Conservation (phyloP, 2,113 vertebrate genomes). For the Prionailurus viverrinus region DNA sequence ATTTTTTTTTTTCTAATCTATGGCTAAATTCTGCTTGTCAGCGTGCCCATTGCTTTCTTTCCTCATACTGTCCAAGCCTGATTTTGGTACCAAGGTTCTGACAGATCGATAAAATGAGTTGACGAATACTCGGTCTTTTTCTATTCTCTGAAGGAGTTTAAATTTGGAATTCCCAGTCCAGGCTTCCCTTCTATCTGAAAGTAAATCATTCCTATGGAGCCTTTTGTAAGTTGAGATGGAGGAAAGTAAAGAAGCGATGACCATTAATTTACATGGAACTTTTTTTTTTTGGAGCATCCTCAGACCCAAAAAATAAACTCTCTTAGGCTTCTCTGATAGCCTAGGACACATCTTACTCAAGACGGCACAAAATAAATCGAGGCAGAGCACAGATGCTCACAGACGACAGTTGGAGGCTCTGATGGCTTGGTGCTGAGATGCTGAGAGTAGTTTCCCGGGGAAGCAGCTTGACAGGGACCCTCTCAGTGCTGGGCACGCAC, state of each 20-base stretch:
- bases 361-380: background rate
- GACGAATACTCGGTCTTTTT: background rate
- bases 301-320: background rate
- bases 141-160: background rate
- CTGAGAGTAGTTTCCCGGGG: background rate
- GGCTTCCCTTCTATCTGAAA: background rate
- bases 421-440: background rate
- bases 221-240: background rate
- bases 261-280: background rate
- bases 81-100: background rate
- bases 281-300: background rate
- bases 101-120: background rate
- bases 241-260: background rate
- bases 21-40: background rate
- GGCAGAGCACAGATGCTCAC: background rate
- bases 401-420: background rate
- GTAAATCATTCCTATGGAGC: background rate
- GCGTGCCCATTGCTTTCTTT: background rate
- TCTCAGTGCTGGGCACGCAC: accelerated
- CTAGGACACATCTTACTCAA: background rate
- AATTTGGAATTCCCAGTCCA: background rate
- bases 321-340: background rate
- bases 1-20: background rate
- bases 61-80: background rate
- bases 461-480: background rate